Evolutionary conservation across 2,888 invertebrate genomes (phyloP).

Genomic region (Diabrotica balteata): DNA sequence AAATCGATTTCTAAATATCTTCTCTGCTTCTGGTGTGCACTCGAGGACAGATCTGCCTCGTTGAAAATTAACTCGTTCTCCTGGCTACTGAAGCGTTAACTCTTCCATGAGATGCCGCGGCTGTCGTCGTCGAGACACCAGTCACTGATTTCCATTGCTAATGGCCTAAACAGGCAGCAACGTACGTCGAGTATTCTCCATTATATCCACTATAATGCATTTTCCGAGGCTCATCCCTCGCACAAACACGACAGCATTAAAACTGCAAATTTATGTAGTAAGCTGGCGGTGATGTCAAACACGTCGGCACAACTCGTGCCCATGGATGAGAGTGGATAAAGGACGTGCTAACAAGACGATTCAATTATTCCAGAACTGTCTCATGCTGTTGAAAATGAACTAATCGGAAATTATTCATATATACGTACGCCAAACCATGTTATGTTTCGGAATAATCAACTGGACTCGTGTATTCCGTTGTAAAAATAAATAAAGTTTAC

Average conservation of each 20-base stretch:
- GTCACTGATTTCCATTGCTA: constrained; percentile 42
- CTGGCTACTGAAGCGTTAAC: constrained; percentile 20
- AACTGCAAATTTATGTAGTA: constrained; percentile 41
- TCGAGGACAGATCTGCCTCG: not conserved
- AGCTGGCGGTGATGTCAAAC: constrained; percentile 30
- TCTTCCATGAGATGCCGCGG: constrained; percentile 12
- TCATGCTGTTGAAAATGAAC: not conserved
- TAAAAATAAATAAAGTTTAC: no score
- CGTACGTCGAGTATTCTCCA: constrained; percentile 36
- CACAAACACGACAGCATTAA: constrained; percentile 39
- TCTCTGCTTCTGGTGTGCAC: not conserved
- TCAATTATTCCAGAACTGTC: constrained; percentile 12
- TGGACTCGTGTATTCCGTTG: no score
- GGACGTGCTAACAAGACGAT: constrained; percentile 25
- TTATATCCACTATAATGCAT: constrained; percentile 43
- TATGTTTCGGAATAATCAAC: no score
- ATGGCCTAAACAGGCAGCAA: constrained; percentile 36
- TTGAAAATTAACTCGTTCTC: constrained; percentile 13
- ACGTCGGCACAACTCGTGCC: constrained; percentile 11
- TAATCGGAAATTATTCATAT: no score
- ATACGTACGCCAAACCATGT: no score
- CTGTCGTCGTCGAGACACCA: constrained; percentile 14
- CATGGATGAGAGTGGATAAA: not conserved
- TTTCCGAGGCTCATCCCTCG: constrained; percentile 37
- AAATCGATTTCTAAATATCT: no score